Evolutionary conservation across 2,113 vertebrate genomes (phyloP).

Genomic region (Mesitornis unicolor): DNA sequence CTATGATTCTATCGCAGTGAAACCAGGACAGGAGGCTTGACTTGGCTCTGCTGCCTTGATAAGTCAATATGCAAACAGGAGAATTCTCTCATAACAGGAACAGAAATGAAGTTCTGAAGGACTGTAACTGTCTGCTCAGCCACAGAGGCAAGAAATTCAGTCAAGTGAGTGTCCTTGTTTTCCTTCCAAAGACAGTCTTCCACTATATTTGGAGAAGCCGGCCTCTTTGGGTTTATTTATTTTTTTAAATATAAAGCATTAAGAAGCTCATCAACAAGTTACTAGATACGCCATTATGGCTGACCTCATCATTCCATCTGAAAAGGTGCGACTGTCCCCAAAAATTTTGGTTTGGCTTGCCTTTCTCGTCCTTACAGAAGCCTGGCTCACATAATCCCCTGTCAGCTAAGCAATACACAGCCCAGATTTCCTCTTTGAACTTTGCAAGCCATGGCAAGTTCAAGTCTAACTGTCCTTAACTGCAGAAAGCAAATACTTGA

Average conservation of each 20-base stretch:
- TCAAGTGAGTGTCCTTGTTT: background rate
- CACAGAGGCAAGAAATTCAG: background rate
- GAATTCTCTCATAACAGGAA: background rate
- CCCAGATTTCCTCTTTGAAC: background rate
- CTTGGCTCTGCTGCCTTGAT: background rate
- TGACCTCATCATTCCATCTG: background rate
- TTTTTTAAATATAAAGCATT: background rate
- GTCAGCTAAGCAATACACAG: background rate
- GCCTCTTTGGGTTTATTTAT: background rate
- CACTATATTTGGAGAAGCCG: background rate
- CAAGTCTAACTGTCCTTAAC: background rate
- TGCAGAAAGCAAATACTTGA: background rate
- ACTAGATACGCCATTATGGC: background rate
- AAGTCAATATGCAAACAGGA: background rate
- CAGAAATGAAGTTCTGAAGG: background rate
- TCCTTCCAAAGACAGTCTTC: background rate
- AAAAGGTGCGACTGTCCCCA: background rate
- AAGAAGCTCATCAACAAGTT: background rate
- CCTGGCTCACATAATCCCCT: fast-evolving
- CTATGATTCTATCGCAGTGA: no score
- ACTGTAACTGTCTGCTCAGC: background rate
- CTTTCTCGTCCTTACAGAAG: background rate
- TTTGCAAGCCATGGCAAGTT: background rate
- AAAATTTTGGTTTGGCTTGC: background rate
- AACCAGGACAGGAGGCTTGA: no score